Evolutionary conservation across 35 echinoderm and acorn worm species (phyloP), one percentile per base, ranked within the genome.

Genomic region (Patiria miniata): DNA sequence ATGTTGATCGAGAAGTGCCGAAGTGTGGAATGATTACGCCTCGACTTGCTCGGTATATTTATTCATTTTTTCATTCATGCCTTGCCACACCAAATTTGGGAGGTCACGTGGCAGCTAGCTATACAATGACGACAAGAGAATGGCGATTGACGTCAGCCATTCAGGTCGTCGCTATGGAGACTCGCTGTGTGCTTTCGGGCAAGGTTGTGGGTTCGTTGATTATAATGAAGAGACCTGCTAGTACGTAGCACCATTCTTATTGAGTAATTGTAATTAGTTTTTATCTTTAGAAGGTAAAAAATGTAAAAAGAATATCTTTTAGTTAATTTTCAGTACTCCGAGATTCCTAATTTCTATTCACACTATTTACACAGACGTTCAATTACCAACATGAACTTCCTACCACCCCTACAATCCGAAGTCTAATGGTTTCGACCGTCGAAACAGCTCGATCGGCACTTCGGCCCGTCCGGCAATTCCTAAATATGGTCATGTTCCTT

Each of bases 41-140:
- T 61, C 30, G 29, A 38, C 53, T 61, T 37, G 68, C 39, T 61
- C 69, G 81, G 58, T 83, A 90, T 90, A 86, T 90, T 84, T 90
- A 84, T 83, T 82, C 81, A 54, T 44, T 80, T 78, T n/a, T 86
- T 91, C 90, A 91, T 91, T 91, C 90, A 91, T 91, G 32, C 60
- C 54, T 56, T 40, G 42, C 8, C 28, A 37, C 65, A 14, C 90
- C 90, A 86, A 80, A 91, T 91, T 86, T 81, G 90, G 90, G 83
- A n/a, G 23, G 57, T n/a, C 57, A 60, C 57, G 57, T 60, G 57
- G n/a, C n/a, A n/a, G 19, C 57, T 60, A 26, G 80, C 26, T 73
- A 61, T 86, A 40, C 78, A 83, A 91, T 83, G 90, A 34, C 85
- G 84, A 36, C 53, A 58, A 39, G 57, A 36, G 69, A 68, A 78